Evolutionary conservation across 2,888 invertebrate species (phyloP), one percentile per base, ranked within the genome.

Genomic region (Lasioglossum marginatum): DNA sequence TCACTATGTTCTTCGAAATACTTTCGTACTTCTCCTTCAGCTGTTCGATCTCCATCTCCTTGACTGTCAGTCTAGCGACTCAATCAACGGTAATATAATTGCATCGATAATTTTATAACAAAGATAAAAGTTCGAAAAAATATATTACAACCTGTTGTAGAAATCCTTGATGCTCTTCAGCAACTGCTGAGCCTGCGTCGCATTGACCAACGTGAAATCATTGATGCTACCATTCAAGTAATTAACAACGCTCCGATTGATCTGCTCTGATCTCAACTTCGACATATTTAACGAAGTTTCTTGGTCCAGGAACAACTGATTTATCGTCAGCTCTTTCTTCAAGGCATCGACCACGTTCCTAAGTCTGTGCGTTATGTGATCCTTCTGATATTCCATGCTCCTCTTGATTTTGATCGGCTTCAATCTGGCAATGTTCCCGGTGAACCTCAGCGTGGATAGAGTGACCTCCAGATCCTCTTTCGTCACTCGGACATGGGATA

Each of bases 381-480:
- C 92, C 43, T 91, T 87, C 68, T 92, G 91, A 52, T 93, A 87
- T 63, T 79, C 71, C 27, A 92, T 75, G 8, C 89, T 80, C 19
- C 91, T 87, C 37, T 89, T 79, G 1, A 90, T 77, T 78, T 87
- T 92, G 60, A 92, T 76, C 2, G 90, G 83, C 45, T 87, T 88
- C 4, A 92, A 37, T 72, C 77, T 85, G 12, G 78, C 85, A 2
- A 92, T 86, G 27, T 93, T 91, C 75, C 94, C 93, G 1, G 94
- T 94, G 86, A 96, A 95, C 80, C 94, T 92, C 71, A 96, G 88
- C 90, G 95, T 94, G 3, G 96, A 96, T 43, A 95, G 82, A 0
- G 95, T 94, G 27, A 95, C 85, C 23, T 90, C 84, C 37, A 95
- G 90, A 90, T 95, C 94, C 73, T 95, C 93, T 82, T 84, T 91